Base-by-base conservation (phyloP, 2,888 invertebrate species). In the Griposia aprilina region DNA sequence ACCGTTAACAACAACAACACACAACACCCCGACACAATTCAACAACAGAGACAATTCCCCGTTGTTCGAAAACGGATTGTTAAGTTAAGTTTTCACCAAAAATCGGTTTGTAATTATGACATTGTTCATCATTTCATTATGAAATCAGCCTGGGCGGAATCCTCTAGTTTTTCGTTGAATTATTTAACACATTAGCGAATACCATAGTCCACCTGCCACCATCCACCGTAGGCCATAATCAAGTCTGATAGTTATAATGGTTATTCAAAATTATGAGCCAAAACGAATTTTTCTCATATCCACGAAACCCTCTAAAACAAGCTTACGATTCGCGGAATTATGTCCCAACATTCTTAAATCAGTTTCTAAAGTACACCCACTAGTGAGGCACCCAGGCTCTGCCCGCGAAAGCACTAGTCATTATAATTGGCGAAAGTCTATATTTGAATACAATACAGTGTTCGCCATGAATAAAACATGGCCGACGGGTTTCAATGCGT, bases 391-490 rank as follows among this genome's bases (percentile, higher is more conserved):
- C 89, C 93, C 93, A 89, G 94, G 90, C 84, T 93, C 91, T 87
- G 90, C 90, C 89, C 90, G 94, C 91, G 93, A 94, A 94, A 95
- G 95, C 93, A 91, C 90, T 88, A 90, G 85, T 90, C 90, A 90
- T 88, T 92, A 91, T 94, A 94, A 95, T 96, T 95, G 96, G 96
- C 96, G 96, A 96, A 96, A 97, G 96, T 95, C 89, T 87, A 91
- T 91, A 96, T 97, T 96, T 96, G 95, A 96, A 97, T 97, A 97
- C 96, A 97, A 97, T 97, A 93, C 93, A 91, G 91, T 92, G 93
- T 91, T 91, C 87, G 90, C 89, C 79, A 94, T 96, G 96, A 96
- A 96, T 96, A 93, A 96, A 93, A 94, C 94, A 96, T 96, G 88
- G 76, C 20, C 30, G 60, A 41, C 52, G 87, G 87, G 86, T 89